Evolutionary conservation across 53 echinoderm and acorn worm genomes (phyloP), one percentile per base, ranked within the genome.

Genomic region (Paracentrotus lividus): DNA sequence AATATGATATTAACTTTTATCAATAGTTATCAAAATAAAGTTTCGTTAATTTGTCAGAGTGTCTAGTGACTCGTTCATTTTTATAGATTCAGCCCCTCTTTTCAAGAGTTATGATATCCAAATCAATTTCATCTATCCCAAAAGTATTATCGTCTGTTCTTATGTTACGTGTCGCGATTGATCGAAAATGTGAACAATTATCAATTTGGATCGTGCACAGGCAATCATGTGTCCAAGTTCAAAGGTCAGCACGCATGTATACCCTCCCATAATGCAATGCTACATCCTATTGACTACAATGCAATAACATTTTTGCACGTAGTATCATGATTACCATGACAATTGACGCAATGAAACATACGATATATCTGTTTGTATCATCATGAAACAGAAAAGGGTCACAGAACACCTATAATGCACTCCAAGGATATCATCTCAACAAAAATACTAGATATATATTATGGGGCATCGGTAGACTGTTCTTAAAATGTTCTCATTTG

Each of bases 401-500:
- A 72, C 36, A 72, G 72, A 14, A 20, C 72, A 72, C 72, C 72
- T 40, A 72, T 38, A 72, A 72, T 72, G 72, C 72, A 72, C 20
- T 72, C 36, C 72, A 72, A 20, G 18, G 12, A 72, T 72, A 4
- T 16, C 40, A 72, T 38, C 40, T 21, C 18, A 7, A 4, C 18
- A 32, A n/a, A 57, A 72, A 20, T 40, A 72, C 72, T 20, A 16
- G 16, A 4, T 72, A 14, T 8, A 5, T 40, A 40, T 1, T 40
- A 40, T 4, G 20, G 4, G 20, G 32, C 16, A 72, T 9, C 21
- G 36, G n/a, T 72, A 0, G 16, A 40, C 3, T 20, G 0, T 40
- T 72, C 18, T 72, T 16, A 38, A 72, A 1, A 26, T 5, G 40
- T 72, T 36, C 72, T 38, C 20, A 38, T 1, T 5, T 36, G 40